Base-by-base conservation (phyloP, 2,113 vertebrate species). In the Rhinoderma darwinii region DNA sequence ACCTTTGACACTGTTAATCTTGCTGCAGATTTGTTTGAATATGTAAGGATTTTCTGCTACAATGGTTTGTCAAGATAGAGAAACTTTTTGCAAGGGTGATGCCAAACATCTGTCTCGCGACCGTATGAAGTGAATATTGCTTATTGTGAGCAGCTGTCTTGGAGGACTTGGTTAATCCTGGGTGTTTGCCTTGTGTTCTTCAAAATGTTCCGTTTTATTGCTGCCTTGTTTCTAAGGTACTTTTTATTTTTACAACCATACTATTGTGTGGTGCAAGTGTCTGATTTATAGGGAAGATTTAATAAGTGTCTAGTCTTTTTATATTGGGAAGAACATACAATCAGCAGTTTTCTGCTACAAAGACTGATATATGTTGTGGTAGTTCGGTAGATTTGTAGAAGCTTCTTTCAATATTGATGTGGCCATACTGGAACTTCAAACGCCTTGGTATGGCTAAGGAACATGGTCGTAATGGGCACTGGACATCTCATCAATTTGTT, bases 1-100 rank as follows among this genome's bases (percentile, higher is more conserved):
- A 86, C 85, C 79, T 82, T 87, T 87, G 86, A 87, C 86, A 87
- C 70, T 74, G 86, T 74, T 87, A 87, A 87, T 87, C 78, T 87
- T 27, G 54, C 86, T 75, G 72, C 79, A 87, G 85, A 86, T 86
- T 81, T 86, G 85, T 86, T 86, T 86, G 85, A 86, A 86, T 86
- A 81, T 86, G 77, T 72, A 82, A 86, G 86, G 86, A 82, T 87
- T 87, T 87, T 87, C 86, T 87, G 86, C 86, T 82, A 74, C 77
- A 82, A 47, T 82, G 79, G 37, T 75, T 87, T 87, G 86, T 87
- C 78, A 82, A 47, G 78, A 87, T 82, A 51, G 85, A 54, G 70
- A 75, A 82, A 74, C 35, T 86, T 86, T 75, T 61, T 86, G 70
- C 37, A 59, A 59, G 79, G 59, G 78, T 87, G 86, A 87, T 82